Conservation (phyloP, 1,140 invertebrate genomes). For the Diprion similis region DNA sequence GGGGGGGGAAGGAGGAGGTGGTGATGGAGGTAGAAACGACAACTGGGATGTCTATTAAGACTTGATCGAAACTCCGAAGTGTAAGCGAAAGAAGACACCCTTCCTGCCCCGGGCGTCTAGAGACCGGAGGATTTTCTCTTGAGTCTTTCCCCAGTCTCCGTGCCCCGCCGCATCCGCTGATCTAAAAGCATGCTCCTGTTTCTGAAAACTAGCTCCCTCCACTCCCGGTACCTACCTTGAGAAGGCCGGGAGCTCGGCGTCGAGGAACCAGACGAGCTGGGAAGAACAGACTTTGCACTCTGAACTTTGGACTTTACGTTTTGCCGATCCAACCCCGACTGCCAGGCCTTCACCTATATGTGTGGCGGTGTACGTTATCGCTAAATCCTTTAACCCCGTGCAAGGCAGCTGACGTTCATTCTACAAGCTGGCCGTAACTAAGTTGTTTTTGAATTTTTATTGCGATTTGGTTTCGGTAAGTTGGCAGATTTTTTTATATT, state of each 20-base stretch:
- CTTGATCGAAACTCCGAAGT: neutral
- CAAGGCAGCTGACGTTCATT: too few relatives aligned
- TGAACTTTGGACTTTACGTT: constrained; percentile 45
- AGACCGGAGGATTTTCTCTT: neutral
- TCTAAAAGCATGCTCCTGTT: constrained; percentile 2
- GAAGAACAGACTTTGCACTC: constrained; percentile 54
- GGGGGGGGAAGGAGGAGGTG: constrained; percentile 2
- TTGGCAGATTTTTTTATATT: too few relatives aligned
- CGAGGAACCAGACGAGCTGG: constrained; percentile 3
- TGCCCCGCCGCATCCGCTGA: neutral
- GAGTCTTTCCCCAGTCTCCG: neutral
- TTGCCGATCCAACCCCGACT: constrained; percentile 3
- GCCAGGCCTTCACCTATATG: constrained; percentile 16
- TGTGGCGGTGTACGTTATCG: neutral
- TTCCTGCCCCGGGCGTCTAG: neutral
- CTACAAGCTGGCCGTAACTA: too few relatives aligned
- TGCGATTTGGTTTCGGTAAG: too few relatives aligned
- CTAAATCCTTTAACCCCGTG: neutral
- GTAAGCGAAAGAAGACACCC: too few relatives aligned
- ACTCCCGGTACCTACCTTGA: too few relatives aligned
- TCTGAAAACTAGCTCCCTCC: neutral
- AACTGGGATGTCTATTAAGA: neutral
- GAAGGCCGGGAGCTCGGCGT: neutral
- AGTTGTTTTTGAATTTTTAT: too few relatives aligned
- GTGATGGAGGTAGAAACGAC: constrained; percentile 17